Base-by-base conservation (phyloP, 2,797 vertebrate genomes). In the Microhierax caerulescens region DNA sequence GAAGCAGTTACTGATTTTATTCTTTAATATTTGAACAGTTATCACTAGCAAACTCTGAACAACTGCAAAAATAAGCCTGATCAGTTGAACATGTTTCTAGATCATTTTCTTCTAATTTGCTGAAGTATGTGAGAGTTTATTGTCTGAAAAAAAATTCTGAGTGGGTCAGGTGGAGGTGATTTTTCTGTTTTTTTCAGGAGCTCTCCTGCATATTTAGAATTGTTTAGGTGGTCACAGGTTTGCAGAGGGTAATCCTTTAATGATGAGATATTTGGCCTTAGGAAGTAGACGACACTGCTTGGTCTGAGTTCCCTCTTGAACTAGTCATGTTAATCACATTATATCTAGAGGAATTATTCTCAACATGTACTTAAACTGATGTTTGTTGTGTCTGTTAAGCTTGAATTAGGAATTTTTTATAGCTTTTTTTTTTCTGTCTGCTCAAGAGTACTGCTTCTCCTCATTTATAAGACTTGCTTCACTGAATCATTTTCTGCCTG, bases 271-370 rank as follows among this genome's bases (percentile, higher is more conserved):
- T 87, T 95, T 94, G 60, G 75, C 76, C 30, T 83, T 76, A 85
- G 60, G 81, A 83, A 73, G 67, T 39, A 89, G 56, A 90, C 0
- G 3, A 80, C 78, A 85, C 11, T 68, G 18, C 68, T 77, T 91
- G 68, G 51, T 91, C 84, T 78, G 47, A 93, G 51, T 85, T 93
- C 51, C 32, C 30, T 79, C 85, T 95, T 93, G 72, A 85, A 54
- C 60, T 91, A 80, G 93, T 96, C 88, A 67, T 64, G 60, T 65
- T 91, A 91, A 95, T 94, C 54, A 74, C 23, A 67, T 90, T 94
- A 63, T 74, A 93, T 72, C 63, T 79, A 63, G 43, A 93, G 63
- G n/a, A 83, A 48, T 85, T 93, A 70, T 90, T 95, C 48, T 80
- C 78, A 45, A 82, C 39, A 6, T 56, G 64, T 93, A 67, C 72